phyloP scores from a whole-genome alignment of 2,113 vertebrate genomes.

The Choloepus hoffmanni region DNA sequence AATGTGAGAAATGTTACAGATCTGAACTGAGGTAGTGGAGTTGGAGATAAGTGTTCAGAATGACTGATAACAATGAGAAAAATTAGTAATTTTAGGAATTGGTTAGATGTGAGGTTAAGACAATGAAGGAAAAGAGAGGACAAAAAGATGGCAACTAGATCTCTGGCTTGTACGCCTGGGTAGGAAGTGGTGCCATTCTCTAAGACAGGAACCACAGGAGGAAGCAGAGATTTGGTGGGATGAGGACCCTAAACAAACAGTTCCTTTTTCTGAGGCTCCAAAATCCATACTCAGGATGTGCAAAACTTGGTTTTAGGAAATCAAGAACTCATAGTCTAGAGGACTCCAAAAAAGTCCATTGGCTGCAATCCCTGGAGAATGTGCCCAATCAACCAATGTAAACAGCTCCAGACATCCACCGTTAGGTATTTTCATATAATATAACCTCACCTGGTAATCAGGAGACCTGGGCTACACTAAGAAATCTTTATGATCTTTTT shows the following conservation, averaged over 20 bases:
- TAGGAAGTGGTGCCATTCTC: background rate
- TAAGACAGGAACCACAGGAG: background rate
- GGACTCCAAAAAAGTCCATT: background rate
- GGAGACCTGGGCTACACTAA: background rate
- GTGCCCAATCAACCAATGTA: background rate
- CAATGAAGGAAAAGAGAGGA: background rate
- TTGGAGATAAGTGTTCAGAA: background rate
- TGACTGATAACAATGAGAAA: background rate
- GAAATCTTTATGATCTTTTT: background rate
- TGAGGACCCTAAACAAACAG: background rate
- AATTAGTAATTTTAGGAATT: background rate
- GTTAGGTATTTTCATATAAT: background rate
- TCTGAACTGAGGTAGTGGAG: background rate
- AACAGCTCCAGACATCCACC: background rate
- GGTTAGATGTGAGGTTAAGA: background rate
- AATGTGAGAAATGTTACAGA: background rate
- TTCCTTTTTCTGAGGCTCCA: background rate
- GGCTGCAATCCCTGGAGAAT: background rate
- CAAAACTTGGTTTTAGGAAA: background rate
- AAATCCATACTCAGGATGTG: background rate
- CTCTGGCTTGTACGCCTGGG: background rate
- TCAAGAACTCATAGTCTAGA: background rate
- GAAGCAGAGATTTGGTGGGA: background rate
- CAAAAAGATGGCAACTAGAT: background rate
- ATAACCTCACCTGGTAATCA: background rate